phyloP scores from a whole-genome alignment of 2,797 vertebrate species.

The Intellagama lesueurii region DNA sequence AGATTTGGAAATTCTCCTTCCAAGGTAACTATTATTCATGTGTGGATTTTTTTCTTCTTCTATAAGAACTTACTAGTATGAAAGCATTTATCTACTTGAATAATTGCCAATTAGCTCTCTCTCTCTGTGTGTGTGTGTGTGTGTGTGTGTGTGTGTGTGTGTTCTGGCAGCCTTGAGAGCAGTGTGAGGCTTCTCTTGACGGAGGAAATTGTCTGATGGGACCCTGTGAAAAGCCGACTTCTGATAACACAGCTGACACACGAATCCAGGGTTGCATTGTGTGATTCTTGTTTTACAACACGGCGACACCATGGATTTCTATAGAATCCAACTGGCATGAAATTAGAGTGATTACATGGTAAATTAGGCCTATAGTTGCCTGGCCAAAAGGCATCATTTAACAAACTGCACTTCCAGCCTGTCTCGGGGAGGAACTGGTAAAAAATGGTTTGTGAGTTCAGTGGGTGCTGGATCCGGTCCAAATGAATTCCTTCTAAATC shows the following conservation, averaged over 20 bases:
- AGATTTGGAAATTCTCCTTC: conserved; percentile 48
- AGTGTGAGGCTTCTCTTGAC: background rate
- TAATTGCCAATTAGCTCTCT: conserved; percentile 43
- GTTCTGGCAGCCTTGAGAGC: conserved; percentile 15
- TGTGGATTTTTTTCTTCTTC: background rate
- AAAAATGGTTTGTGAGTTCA: background rate
- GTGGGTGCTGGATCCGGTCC: background rate
- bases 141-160: too few relatives aligned
- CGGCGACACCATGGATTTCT: background rate
- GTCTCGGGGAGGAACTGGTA: background rate
- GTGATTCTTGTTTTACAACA: background rate
- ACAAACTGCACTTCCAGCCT: background rate
- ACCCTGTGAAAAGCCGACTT: conserved; percentile 21
- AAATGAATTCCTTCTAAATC: background rate
- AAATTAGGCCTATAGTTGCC: conserved; percentile 19
- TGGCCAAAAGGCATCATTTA: conserved; percentile 23
- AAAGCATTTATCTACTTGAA: conserved; percentile 38
- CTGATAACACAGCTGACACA: background rate
- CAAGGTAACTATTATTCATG: background rate
- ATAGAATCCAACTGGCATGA: conserved; percentile 33
- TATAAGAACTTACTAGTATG: background rate
- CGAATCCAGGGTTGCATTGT: background rate
- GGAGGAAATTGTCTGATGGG: conserved; percentile 16
- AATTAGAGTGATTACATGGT: conserved; percentile 36
- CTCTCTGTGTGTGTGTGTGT: too few relatives aligned